phyloP scores from a whole-genome alignment of 1,140 invertebrate genomes.

The Pogonomyrmex californicus region DNA sequence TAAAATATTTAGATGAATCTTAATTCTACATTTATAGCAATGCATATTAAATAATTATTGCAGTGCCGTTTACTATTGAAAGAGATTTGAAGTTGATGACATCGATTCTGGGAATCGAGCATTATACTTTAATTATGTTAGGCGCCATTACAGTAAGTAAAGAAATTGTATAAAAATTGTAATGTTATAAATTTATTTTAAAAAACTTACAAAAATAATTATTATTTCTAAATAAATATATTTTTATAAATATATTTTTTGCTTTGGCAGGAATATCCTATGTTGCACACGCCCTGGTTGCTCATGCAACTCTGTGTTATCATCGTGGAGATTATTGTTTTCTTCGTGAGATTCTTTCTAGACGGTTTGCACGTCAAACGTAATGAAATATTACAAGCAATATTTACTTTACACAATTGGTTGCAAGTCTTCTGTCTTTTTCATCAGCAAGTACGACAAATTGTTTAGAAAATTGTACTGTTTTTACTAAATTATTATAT shows the following conservation, averaged over 20 bases:
- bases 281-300: constrained; percentile 85
- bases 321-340: constrained; percentile 83
- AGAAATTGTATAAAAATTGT: constrained; percentile 16
- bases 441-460: constrained; percentile 75
- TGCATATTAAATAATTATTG: constrained; percentile 25
- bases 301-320: constrained; percentile 85
- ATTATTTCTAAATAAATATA: constrained; percentile 18
- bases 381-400: constrained; percentile 81
- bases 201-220: not conserved
- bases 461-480: constrained; percentile 1
- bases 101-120: constrained; percentile 84
- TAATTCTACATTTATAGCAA: not conserved
- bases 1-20: not conserved
- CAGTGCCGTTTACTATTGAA: constrained; percentile 80
- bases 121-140: constrained; percentile 84
- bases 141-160: constrained; percentile 82
- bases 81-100: constrained; percentile 85
- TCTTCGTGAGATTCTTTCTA: constrained; percentile 81
- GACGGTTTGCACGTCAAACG: constrained; percentile 83
- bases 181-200: not conserved
- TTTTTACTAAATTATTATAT: constrained; percentile 12
- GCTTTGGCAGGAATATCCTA: constrained; percentile 81
- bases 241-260: constrained; percentile 9
- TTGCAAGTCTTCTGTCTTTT: constrained; percentile 85
- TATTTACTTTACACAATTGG: constrained; percentile 83